Evolutionary conservation across 1,140 invertebrate genomes (phyloP), one percentile per base, ranked within the genome.

Genomic region (Antheraea pernyi): DNA sequence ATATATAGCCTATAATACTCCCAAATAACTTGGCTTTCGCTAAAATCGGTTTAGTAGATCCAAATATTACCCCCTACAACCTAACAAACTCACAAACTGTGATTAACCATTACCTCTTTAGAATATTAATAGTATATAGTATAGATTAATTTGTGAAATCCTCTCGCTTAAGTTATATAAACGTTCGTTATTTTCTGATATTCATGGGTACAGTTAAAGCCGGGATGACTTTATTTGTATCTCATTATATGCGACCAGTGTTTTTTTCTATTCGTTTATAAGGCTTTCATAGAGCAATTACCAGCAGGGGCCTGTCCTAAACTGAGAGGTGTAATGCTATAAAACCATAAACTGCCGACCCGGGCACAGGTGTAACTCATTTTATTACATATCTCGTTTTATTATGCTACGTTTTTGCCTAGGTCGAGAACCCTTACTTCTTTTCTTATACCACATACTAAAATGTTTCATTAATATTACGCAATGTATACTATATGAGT

Each of bases 211-310:
- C 13, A 37, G 16, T 30, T 37, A 36, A 63, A 37, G 37, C 22
- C 22, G 8, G 61, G 9, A 63, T 18, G 22, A 19, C 19, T 65
- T 67, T 72, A 74, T 74, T 78, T 79, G 74, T 76, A 71, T 68
- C 69, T 76, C 74, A 81, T 81, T 74, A 77, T 78, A 67, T 67
- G 74, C 62, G 69, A 74, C 70, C 59, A 71, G 68, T 76, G 67
- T 78, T 79, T 84, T 80, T 76, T 68, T 59, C 63, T 63, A 71
- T 79, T 77, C 71, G 69, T 86, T 85, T 88, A 84, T 67, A 69
- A 78, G 71, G 79, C 77, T 75, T 88, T 89, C 84, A 88, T 85
- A 85, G 80, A 82, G 82, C 85, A 88, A 91, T 91, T 82, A 89
- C 79, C 82, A 79, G 83, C 82, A 77, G 78, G 81, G 81, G 78